Evolutionary conservation across 2,113 vertebrate species (phyloP).

Genomic region (Alligator mississippiensis): DNA sequence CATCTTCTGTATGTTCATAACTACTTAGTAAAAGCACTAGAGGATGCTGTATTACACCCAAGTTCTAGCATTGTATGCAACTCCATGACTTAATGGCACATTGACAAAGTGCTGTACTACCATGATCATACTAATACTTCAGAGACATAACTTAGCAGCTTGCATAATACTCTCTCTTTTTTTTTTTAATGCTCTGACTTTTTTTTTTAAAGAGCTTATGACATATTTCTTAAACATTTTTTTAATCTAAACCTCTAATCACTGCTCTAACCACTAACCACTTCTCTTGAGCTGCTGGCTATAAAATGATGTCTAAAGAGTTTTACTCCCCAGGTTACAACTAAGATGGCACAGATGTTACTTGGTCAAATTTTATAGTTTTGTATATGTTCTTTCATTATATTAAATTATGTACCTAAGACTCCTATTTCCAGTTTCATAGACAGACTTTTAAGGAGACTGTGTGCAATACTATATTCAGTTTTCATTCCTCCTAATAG

Average conservation of each 20-base stretch:
- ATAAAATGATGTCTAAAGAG: background rate
- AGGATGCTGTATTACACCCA: rapidly evolving
- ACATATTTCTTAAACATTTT: no score
- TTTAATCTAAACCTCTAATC: no score
- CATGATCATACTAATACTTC: rapidly evolving
- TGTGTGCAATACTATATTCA: background rate
- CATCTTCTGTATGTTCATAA: rapidly evolving
- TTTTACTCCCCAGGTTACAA: background rate
- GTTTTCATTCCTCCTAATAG: background rate
- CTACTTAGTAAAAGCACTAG: background rate
- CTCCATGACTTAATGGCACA: background rate
- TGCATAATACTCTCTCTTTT: background rate
- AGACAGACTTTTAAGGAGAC: background rate
- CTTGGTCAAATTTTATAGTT: background rate
- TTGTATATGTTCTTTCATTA: background rate
- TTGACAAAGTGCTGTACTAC: rapidly evolving
- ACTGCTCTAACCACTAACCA: background rate
- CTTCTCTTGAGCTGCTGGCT: background rate
- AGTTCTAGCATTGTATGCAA: rapidly evolving
- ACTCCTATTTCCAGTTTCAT: background rate
- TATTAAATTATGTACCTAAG: background rate
- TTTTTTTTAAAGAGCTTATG: background rate
- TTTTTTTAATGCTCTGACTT: background rate
- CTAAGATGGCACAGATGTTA: background rate
- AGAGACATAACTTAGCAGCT: background rate